Evolutionary conservation across 2,113 vertebrate species (phyloP).

Genomic region (Callipepla squamata): DNA sequence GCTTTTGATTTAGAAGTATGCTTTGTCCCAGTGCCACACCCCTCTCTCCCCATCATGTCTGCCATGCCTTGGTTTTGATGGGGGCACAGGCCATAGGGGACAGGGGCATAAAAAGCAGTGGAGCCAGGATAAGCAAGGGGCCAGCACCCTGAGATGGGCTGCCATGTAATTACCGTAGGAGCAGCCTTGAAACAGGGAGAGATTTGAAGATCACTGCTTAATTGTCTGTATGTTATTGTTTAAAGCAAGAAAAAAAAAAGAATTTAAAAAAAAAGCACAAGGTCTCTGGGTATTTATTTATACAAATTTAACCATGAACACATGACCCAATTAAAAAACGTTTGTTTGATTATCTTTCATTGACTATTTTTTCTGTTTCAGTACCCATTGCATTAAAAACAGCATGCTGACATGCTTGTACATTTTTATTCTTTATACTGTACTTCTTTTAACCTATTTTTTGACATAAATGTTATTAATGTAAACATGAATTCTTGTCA

Average conservation of each 20-base stretch:
- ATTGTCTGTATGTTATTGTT: background rate
- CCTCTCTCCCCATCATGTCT: background rate
- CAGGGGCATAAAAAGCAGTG: background rate
- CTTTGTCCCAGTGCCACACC: background rate
- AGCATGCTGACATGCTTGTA: background rate
- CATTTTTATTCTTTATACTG: background rate
- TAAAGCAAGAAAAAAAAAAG: background rate
- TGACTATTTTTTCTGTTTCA: background rate
- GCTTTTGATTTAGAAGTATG: background rate
- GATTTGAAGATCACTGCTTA: background rate
- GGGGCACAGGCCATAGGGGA: background rate
- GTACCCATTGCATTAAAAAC: background rate
- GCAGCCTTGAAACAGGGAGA: background rate
- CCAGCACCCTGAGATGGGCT: rapidly evolving
- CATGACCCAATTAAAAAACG: background rate
- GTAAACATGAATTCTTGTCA: conserved; percentile 26
- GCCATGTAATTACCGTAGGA: background rate
- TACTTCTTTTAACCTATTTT: conserved; percentile 22
- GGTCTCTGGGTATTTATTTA: background rate
- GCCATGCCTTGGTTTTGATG: background rate
- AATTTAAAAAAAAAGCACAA: background rate
- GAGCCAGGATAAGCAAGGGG: background rate
- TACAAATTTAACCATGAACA: background rate
- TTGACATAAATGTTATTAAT: conserved; percentile 16
- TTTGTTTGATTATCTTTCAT: background rate